A percentile compares a stretch with the other conserved stretches of the same genome.
Evolutionary conservation across 2,797 vertebrate genomes (phyloP).

Genomic region (Setipinna tenuifilis): DNA sequence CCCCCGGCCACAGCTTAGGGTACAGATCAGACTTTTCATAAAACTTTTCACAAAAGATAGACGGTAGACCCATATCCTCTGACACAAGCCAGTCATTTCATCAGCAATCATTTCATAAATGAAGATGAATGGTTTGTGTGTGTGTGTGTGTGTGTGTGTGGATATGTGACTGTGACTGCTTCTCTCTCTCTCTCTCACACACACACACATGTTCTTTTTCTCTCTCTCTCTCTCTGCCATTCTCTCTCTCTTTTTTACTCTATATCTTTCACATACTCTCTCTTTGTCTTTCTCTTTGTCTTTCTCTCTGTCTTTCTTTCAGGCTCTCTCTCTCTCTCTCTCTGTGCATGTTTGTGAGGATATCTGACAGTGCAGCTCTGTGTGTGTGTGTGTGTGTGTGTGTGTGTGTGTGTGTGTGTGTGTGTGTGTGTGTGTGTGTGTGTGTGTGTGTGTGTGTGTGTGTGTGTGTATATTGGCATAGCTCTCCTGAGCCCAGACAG

Average conservation of each 20-base stretch:
- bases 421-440: slow-evolving; percentile 43
- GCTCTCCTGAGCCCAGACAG: slow-evolving; percentile 27
- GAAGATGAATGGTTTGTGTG: slow-evolving; percentile 52
- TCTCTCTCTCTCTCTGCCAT: too few species aligned
- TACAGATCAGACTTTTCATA: neutral
- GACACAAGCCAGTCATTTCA: slow-evolving; percentile 16
- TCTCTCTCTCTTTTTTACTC: too few species aligned
- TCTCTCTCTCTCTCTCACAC: too few species aligned
- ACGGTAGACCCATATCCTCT: neutral
- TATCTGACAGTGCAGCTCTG: neutral
- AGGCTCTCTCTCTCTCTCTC: slow-evolving; percentile 13
- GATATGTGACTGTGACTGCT: neutral
- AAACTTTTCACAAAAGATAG: neutral
- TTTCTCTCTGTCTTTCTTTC: too few species aligned
- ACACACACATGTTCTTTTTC: too few species aligned
- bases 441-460: slow-evolving; percentile 29
- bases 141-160: slow-evolving; percentile 18
- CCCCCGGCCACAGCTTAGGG: neutral
- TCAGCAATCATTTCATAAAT: neutral
- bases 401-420: neutral
- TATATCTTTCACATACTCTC: too few species aligned
- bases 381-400: slow-evolving; percentile 22
- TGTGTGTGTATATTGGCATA: slow-evolving; percentile 1
- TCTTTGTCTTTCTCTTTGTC: too few species aligned
- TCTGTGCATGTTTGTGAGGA: neutral